Conservation (phyloP, 2,797 vertebrate genomes). For the Lagocephalus sceleratus region DNA sequence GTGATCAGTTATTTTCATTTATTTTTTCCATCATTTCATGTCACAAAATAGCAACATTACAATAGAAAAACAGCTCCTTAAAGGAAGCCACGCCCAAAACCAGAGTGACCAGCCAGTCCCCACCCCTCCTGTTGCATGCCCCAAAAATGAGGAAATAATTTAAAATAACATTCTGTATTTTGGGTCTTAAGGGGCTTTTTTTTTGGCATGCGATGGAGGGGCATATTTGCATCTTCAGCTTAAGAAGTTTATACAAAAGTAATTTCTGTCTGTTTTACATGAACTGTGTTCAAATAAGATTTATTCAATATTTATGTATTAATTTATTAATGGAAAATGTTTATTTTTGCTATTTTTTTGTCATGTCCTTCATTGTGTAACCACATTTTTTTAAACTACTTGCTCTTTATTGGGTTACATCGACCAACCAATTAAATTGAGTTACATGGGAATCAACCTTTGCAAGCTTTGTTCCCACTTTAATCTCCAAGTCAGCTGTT, state of each 20-base stretch:
- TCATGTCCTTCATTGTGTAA: not conserved
- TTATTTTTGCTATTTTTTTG: not conserved
- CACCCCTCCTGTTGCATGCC: no score
- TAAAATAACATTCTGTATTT: conserved; percentile 4
- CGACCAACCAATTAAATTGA: conserved; percentile 7
- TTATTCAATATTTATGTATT: no score
- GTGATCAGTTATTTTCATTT: no score
- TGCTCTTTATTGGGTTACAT: conserved; percentile 4
- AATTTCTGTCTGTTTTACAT: not conserved
- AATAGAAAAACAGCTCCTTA: no score
- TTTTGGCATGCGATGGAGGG: conserved; percentile 2
- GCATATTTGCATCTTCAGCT: conserved; percentile 1
- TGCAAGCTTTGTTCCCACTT: conserved; percentile 18
- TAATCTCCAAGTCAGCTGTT: conserved; percentile 27
- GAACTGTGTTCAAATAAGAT: no score
- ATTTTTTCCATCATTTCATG: no score
- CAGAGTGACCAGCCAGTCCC: no score
- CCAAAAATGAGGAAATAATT: no score
- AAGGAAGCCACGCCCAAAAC: no score
- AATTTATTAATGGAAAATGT: not conserved
- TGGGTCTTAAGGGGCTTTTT: conserved; percentile 9
- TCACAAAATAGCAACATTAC: no score
- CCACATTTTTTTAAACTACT: conserved; percentile 4
- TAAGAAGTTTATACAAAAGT: not conserved
- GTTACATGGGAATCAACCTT: conserved; percentile 2